Conservation (phyloP, 1,140 invertebrate genomes). For the Halyomorpha halys region DNA sequence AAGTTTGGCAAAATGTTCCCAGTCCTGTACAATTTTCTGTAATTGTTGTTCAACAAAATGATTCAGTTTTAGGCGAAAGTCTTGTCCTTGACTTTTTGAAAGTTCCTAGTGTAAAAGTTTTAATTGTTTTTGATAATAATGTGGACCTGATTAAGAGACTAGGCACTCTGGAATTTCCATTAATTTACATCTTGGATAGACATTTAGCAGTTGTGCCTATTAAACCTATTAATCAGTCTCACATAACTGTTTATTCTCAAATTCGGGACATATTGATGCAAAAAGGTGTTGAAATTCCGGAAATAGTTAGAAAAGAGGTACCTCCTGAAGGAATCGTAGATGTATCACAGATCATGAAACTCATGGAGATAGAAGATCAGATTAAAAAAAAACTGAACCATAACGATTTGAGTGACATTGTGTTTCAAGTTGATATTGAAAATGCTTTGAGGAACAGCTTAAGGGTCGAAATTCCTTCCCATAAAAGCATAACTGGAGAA, state of each 20-base stretch:
- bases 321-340: constrained; percentile 19
- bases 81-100: constrained; percentile 46
- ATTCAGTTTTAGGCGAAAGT: constrained; percentile 18
- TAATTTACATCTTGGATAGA: constrained; percentile 39
- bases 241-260: constrained; percentile 32
- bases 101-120: constrained; percentile 42
- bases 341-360: constrained; percentile 19
- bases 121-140: constrained; percentile 44
- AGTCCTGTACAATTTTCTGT: constrained; percentile 39
- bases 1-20: constrained; percentile 39
- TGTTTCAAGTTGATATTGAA: constrained; percentile 79
- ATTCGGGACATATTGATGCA: constrained; percentile 40
- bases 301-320: constrained; percentile 13
- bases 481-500: constrained; percentile 55
- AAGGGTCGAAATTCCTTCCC: constrained; percentile 64
- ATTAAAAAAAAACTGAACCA: constrained; percentile 32
- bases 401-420: constrained; percentile 39
- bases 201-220: constrained; percentile 11
- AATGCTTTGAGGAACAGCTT: constrained; percentile 68
- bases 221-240: neutral
- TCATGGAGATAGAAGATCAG: constrained; percentile 33
- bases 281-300: constrained; percentile 34
- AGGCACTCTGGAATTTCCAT: constrained; percentile 43
- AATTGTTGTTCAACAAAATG: constrained; percentile 40
- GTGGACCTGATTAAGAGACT: constrained; percentile 38